Evolutionary conservation across 2,797 vertebrate genomes (phyloP).

Genomic region (Neosilurus hyrtlii): DNA sequence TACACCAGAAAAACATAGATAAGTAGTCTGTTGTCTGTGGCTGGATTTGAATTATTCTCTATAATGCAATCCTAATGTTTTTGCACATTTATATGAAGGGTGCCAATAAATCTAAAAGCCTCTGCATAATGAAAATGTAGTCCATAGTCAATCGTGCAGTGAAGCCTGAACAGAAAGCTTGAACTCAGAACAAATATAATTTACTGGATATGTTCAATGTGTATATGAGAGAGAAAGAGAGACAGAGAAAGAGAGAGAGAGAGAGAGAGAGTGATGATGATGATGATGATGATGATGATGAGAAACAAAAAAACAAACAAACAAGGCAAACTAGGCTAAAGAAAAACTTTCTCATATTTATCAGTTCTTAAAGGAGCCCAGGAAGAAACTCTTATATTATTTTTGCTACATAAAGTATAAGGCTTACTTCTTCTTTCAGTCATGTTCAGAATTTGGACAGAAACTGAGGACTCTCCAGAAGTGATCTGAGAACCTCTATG

Average conservation of each 20-base stretch:
- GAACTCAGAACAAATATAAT: background rate
- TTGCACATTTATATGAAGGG: background rate
- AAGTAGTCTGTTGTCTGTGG: too few relatives aligned
- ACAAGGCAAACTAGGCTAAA: constrained; percentile 48
- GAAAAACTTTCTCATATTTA: background rate
- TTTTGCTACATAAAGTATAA: background rate
- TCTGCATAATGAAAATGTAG: background rate
- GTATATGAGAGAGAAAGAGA: constrained; percentile 29
- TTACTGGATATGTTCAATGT: constrained; percentile 13
- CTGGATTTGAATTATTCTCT: background rate
- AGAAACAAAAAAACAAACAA: constrained; percentile 32
- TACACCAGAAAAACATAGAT: background rate
- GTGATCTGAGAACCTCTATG: background rate
- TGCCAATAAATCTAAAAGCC: background rate
- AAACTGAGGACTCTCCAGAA: background rate
- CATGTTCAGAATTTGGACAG: background rate
- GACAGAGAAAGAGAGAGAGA: too few relatives aligned
- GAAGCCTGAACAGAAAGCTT: background rate
- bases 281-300: constrained; percentile 21
- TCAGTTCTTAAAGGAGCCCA: background rate
- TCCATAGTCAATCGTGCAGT: background rate
- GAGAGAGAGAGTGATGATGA: too few relatives aligned
- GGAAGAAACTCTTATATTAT: background rate
- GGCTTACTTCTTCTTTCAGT: background rate
- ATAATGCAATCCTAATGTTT: too few relatives aligned